phyloP scores from a whole-genome alignment of 1,140 invertebrate species.

The Aethina tumida region DNA sequence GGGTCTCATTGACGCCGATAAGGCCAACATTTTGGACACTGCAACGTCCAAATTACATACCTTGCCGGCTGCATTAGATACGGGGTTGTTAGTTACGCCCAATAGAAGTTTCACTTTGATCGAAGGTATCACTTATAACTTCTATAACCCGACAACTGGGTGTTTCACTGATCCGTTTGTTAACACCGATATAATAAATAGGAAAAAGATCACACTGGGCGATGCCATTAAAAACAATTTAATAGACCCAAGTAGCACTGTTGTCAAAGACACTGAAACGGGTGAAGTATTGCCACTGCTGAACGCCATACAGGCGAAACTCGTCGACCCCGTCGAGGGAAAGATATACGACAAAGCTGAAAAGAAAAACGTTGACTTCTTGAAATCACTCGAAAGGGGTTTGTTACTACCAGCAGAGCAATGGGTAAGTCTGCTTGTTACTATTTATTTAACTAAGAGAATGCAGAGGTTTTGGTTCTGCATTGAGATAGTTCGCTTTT shows the following conservation, averaged over 20 bases:
- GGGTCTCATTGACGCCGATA: constrained; percentile 79
- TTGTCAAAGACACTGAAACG: constrained; percentile 68
- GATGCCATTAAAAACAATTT: constrained; percentile 68
- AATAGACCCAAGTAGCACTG: constrained; percentile 74
- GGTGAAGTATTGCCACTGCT: constrained; percentile 65
- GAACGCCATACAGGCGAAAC: constrained; percentile 62
- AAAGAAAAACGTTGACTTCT: constrained; percentile 60
- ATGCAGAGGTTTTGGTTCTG: not conserved
- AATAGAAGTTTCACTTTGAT: constrained; percentile 67
- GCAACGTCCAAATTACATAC: constrained; percentile 69
- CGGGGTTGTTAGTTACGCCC: constrained; percentile 63
- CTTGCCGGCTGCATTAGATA: constrained; percentile 63
- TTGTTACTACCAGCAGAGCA: constrained; percentile 81
- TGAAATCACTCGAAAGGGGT: constrained; percentile 79
- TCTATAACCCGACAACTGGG: constrained; percentile 73
- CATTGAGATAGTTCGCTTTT: not conserved
- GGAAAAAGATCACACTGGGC: constrained; percentile 58
- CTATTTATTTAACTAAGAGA: not conserved
- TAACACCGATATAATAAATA: constrained; percentile 52
- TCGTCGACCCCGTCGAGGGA: constrained; percentile 66
- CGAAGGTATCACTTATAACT: constrained; percentile 69
- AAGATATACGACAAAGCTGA: constrained; percentile 55
- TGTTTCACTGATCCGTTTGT: constrained; percentile 71
- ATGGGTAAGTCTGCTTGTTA: constrained; percentile 62
- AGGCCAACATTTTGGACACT: constrained; percentile 73